phyloP scores from a whole-genome alignment of 2,797 vertebrate genomes.

The Columba guinea region DNA sequence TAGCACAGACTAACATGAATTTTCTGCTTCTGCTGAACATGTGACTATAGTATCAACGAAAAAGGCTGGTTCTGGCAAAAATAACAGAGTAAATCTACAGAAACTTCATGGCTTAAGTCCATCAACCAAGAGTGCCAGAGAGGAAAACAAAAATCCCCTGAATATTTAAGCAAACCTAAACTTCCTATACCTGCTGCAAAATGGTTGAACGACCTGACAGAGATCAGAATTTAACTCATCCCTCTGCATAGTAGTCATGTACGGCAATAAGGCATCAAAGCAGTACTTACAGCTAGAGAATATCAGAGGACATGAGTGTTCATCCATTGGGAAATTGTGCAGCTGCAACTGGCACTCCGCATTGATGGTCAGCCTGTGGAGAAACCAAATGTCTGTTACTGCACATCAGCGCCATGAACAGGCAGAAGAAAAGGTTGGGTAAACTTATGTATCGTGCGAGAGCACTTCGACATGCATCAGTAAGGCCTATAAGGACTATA shows the following conservation, averaged over 20 bases:
- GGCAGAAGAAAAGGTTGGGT: not conserved
- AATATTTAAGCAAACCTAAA: not conserved
- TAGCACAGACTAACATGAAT: not conserved
- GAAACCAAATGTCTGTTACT: slow-evolving; percentile 31
- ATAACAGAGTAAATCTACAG: not conserved
- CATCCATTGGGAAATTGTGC: slow-evolving; percentile 98
- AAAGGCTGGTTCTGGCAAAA: not conserved
- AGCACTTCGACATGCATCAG: accelerated
- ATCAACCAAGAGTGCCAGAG: not conserved
- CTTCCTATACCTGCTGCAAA: not conserved
- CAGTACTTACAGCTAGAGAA: slow-evolving; percentile 97
- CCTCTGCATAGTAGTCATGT: not conserved
- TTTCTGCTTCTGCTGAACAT: not conserved
- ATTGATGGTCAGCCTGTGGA: slow-evolving; percentile 90
- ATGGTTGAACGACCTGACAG: not conserved
- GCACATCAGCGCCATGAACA: not conserved
- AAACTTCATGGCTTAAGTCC: not conserved
- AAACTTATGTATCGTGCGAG: not conserved
- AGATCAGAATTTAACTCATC: not conserved
- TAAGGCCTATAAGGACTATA: not conserved
- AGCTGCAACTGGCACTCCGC: slow-evolving; percentile 95
- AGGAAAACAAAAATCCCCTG: not conserved
- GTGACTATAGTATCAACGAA: not conserved
- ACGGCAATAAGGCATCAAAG: not conserved
- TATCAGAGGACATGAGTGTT: slow-evolving; percentile 93